A percentile compares a stretch with the other conserved stretches of the same genome.
phyloP scores from a whole-genome alignment of 2,888 invertebrate species.

The Apocheima hispidaria region DNA sequence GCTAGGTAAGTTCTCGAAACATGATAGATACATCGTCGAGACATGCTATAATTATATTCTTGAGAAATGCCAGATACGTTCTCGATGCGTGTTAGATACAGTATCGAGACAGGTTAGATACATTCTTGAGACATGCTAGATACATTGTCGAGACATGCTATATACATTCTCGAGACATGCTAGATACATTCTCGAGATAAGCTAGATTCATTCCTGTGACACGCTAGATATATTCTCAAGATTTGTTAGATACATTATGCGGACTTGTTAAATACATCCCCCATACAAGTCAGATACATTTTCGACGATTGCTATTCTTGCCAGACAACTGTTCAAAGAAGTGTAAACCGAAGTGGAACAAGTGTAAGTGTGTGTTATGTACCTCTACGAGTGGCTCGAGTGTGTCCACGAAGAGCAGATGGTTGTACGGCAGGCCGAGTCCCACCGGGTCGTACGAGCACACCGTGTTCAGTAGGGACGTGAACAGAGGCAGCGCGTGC shows the following conservation, averaged over 20 bases:
- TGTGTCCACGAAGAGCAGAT: conserved; percentile 96
- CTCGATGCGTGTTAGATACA: neutral
- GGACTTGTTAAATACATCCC: too few relatives aligned
- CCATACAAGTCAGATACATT: too few relatives aligned
- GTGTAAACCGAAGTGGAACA: neutral
- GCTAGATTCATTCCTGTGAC: too few relatives aligned
- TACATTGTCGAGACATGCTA: neutral
- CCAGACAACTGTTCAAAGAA: neutral
- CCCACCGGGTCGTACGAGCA: conserved; percentile 99
- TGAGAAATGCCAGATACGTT: too few relatives aligned
- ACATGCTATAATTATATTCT: too few relatives aligned
- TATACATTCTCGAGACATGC: neutral
- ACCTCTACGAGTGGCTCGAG: conserved; percentile 97
- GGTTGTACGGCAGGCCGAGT: conserved; percentile 98
- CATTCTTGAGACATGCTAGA: neutral
- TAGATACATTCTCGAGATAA: too few relatives aligned
- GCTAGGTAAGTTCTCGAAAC: neutral
- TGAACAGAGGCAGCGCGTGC: conserved; percentile 98
- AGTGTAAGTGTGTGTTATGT: conserved; percentile 10
- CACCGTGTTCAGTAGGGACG: conserved; percentile 97
- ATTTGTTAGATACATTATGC: neutral
- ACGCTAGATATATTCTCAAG: neutral
- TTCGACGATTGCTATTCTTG: too few relatives aligned
- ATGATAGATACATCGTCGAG: too few relatives aligned
- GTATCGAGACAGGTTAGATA: neutral